Base-by-base conservation (phyloP, 2,888 invertebrate genomes). In the Lasioglossum zephyrum region DNA sequence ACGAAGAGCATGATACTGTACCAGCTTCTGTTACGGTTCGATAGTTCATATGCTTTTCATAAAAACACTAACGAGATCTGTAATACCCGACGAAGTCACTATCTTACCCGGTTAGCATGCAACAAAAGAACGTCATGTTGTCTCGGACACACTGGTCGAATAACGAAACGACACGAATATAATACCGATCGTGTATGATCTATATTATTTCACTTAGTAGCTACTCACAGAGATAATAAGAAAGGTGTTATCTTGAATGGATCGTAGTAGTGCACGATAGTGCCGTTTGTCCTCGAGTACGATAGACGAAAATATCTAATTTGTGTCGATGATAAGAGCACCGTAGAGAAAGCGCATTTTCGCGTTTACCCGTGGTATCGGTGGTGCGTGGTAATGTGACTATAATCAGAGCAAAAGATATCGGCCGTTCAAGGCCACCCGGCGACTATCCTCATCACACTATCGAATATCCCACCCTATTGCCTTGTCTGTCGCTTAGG, bases 311-410 rank as follows among this genome's bases (percentile, higher is more conserved):
- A 76, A 57, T 72, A 31, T 47, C 39, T n/a, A 36, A 77, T 18
- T 47, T 73, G 36, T 75, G 36, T 22, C 31, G 57, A 36, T 81
- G 13, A 57, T 74, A 39, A 73, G 39, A 84, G 49, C 47, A 78
- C n/a, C 31, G 49, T 80, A 72, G 41, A 79, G 53, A 57, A 81
- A 26, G 47, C 73, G 39, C 63, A 69, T 66, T n/a, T 57, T 44
- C 79, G 78, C 72, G 88, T 89, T 93, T 93, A 88, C 90, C 92
- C 92, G 92, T 93, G 93, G 89, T 92, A 90, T 91, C 90, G 92
- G 92, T 93, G 93, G 92, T 94, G 94, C 93, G 91, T 94, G 94
- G 94, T 94, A 91, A 94, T 94, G 94, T 94, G 92, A 94, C 91
- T 94, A 22, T 77, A 77, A 69, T 77, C 77, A 18, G 70, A 93